Base-by-base conservation (phyloP, 2,888 invertebrate species). In the Eudemis profundana region DNA sequence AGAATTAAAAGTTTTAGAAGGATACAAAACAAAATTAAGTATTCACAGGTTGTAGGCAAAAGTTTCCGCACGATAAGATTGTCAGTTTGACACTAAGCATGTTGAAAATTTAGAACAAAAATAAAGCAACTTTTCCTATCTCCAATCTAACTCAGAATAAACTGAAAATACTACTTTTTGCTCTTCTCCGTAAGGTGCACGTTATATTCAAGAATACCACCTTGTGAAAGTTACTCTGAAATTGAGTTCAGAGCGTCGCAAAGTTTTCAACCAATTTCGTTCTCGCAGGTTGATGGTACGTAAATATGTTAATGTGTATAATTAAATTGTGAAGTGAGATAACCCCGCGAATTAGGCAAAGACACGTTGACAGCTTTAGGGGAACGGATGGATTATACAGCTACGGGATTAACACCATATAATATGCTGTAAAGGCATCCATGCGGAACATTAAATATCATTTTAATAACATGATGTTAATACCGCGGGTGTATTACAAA, bases 331-430 rank as follows among this genome's bases (percentile, higher is more conserved):
- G 17, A 64, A 59, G 17, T 50, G 36, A 36, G 50, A 59, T 64
- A 61, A 51, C 53, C 64, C 40, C 27, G 36, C 33, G 64, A 51
- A 64, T 51, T 51, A 59, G 42, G 57, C 17, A 27, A 62, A 60
- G 59, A 66, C 59, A 62, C 57, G 61, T 50, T 57, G 61, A 66
- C 66, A 57, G 56, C 50, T 51, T 66, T 40, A 53, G 33, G 38
- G 56, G 46, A 29, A 59, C n/a, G 46, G 17, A 19, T 38, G 63
- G 61, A 63, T 68, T 61, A 68, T 2, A 63, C 60, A 29, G 59
- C 33, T 44, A 49, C 19, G 14, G 50, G 50, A 51, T 64, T 51
- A 57, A 21, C 42, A 42, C 29, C 42, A 23, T 33, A 23, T 46
- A 19, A 3, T 61, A 53, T 44, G 12, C 33, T 53, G n/a, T 12